phyloP scores from a whole-genome alignment of 35 echinoderm and acorn worm species.

The Ptychodera flava region DNA sequence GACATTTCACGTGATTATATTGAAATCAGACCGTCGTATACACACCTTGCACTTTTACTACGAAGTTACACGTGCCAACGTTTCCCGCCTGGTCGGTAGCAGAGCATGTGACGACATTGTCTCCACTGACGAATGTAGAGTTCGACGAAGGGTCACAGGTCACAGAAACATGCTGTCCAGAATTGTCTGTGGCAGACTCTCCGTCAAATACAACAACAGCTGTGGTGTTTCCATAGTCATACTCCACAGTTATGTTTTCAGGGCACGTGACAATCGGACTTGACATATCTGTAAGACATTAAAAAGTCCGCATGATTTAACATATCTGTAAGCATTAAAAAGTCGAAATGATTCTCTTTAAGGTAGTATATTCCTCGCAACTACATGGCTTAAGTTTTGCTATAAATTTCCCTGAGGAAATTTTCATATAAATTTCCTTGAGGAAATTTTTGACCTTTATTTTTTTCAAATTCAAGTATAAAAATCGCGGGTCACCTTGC shows the following conservation, averaged over 20 bases:
- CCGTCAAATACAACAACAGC: too few relatives aligned
- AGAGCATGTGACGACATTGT: conserved; percentile 4
- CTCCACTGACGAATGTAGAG: conserved; percentile 12
- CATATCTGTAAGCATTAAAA: conserved; percentile 10
- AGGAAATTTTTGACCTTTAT: too few relatives aligned
- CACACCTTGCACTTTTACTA: too few relatives aligned
- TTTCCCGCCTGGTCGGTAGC: conserved; percentile 15
- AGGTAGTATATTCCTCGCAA: not conserved
- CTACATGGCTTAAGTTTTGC: conserved; percentile 16
- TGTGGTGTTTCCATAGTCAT: not conserved
- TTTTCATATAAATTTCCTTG: too few relatives aligned
- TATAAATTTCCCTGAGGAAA: too few relatives aligned
- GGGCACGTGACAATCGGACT: not conserved
- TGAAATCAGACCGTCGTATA: too few relatives aligned
- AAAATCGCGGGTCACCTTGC: too few relatives aligned
- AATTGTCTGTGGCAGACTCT: conserved; percentile 20
- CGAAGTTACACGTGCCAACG: too few relatives aligned
- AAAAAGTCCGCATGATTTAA: not conserved
- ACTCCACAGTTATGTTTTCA: not conserved
- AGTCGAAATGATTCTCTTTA: conserved; percentile 15
- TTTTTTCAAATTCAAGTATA: too few relatives aligned
- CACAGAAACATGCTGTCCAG: not conserved
- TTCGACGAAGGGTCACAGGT: conserved; percentile 15
- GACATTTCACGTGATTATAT: too few relatives aligned
- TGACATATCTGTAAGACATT: not conserved